Conservation (phyloP, 2,113 vertebrate species). For the Procavia capensis region DNA sequence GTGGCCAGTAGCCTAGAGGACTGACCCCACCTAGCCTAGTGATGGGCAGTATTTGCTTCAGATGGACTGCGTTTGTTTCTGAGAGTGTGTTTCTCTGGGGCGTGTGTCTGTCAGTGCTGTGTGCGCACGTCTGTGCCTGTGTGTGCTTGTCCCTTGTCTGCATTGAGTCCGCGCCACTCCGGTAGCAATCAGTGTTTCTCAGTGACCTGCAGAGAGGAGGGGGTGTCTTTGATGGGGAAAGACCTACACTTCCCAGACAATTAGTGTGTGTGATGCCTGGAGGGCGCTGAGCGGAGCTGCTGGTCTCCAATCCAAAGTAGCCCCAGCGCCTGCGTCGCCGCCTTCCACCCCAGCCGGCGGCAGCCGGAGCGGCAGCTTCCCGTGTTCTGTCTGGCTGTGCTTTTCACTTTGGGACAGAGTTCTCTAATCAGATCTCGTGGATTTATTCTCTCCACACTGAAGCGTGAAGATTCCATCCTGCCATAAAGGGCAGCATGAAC, state of each 20-base stretch:
- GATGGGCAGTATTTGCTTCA: not conserved
- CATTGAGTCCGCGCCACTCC: conserved; percentile 78
- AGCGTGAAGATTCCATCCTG: not conserved
- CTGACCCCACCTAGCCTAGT: not conserved
- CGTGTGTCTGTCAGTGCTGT: not conserved
- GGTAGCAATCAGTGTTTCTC: conserved; percentile 59
- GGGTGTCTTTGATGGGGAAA: conserved; percentile 60
- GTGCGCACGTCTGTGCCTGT: conserved; percentile 34
- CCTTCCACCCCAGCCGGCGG: conserved; percentile 80
- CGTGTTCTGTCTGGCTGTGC: conserved; percentile 73
- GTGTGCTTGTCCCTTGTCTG: conserved; percentile 66
- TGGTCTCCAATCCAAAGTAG: conserved; percentile 79
- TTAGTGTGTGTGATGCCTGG: conserved; percentile 67
- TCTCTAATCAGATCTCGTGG: conserved; percentile 54
- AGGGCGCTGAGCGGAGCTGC: conserved; percentile 71
- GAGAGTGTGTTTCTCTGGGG: not conserved
- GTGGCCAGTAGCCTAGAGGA: not conserved
- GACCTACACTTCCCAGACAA: conserved; percentile 66
- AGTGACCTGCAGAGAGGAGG: conserved; percentile 57
- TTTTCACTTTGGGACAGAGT: conserved; percentile 77
- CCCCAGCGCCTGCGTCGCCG: conserved; percentile 82
- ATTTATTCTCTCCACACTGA: conserved; percentile 69
- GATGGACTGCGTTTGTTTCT: not conserved
- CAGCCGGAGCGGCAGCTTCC: conserved; percentile 81
- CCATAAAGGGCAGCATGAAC: conserved; percentile 35